phyloP scores from a whole-genome alignment of 2,888 invertebrate genomes.

The Exocentrus adspersus region DNA sequence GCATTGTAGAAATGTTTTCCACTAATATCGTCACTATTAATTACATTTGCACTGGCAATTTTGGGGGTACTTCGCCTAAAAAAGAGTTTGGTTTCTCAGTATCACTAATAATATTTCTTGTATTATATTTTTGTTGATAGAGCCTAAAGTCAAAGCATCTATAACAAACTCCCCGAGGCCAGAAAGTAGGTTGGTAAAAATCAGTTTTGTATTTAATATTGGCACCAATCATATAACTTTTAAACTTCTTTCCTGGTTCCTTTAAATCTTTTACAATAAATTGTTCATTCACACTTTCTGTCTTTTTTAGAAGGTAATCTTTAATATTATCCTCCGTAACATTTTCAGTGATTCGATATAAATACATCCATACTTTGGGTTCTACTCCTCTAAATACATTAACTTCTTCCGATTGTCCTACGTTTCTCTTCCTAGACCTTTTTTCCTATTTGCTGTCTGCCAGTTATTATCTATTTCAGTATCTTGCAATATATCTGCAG shows the following conservation, averaged over 20 bases:
- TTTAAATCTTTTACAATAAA: slow-evolving; percentile 3
- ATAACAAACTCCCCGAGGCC: not conserved
- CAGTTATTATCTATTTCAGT: no score
- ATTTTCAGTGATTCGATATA: slow-evolving; percentile 2
- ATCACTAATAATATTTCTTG: not conserved
- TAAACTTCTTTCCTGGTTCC: not conserved
- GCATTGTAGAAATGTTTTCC: not conserved
- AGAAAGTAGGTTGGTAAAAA: not conserved
- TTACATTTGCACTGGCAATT: not conserved
- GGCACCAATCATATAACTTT: no score
- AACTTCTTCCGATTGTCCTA: not conserved
- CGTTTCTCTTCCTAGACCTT: no score
- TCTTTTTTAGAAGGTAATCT: not conserved
- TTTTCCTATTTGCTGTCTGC: no score
- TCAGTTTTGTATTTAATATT: no score
- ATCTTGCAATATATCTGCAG: no score
- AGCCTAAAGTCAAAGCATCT: no score
- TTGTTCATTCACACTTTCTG: not conserved
- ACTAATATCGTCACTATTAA: not conserved
- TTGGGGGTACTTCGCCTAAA: not conserved
- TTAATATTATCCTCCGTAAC: not conserved
- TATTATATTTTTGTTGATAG: no score
- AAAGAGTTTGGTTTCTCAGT: not conserved
- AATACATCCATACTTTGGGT: not conserved
- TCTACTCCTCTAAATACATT: no score